Conservation (phyloP, 2,888 invertebrate genomes). For the Troglohyphantes excavatus region DNA sequence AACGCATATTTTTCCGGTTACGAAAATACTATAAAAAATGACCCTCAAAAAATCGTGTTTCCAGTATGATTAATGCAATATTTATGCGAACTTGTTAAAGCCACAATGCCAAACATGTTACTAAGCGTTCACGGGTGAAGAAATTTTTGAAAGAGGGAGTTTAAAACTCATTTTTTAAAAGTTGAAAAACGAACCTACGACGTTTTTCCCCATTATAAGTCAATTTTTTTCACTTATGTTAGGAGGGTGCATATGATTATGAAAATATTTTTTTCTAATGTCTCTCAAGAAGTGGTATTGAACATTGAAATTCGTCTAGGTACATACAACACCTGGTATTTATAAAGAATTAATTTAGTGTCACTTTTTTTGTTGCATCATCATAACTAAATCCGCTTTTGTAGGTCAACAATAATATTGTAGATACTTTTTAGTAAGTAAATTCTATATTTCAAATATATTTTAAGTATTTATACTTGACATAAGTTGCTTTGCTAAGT, state of each 20-base stretch:
- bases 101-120: constrained; percentile 40
- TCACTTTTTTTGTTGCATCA: not conserved
- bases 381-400: not conserved
- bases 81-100: constrained; percentile 57
- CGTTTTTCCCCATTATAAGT: constrained; percentile 29
- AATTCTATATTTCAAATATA: no score
- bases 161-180: constrained; percentile 59
- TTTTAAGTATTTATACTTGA: no score
- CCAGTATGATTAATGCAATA: constrained; percentile 45
- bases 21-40: not conserved
- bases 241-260: constrained; percentile 43
- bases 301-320: not conserved
- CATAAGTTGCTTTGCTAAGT: no score
- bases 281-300: not conserved
- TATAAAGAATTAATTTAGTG: constrained; percentile 9
- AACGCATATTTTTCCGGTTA: not conserved
- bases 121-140: constrained; percentile 42
- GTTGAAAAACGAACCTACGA: constrained; percentile 11
- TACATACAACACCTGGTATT: constrained; percentile 9
- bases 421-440: no score
- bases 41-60: not conserved
- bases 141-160: constrained; percentile 21
- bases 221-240: not conserved
- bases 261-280: not conserved
- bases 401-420: not conserved